Evolutionary conservation across 2,888 invertebrate genomes (phyloP).

Genomic region (Synergus itoensis): DNA sequence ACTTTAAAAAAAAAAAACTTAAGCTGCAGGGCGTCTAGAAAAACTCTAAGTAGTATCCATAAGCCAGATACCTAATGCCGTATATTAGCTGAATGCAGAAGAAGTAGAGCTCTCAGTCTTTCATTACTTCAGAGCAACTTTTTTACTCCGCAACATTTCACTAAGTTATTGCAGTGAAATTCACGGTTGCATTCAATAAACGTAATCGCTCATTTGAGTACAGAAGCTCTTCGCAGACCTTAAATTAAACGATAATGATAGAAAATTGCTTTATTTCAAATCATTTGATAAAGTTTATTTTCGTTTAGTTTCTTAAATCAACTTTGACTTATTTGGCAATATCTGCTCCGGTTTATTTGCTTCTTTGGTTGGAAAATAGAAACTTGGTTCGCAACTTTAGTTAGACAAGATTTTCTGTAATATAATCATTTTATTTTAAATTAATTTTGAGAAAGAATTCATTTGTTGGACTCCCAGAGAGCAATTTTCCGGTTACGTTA

Average conservation of each 20-base stretch:
- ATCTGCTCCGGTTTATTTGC: not conserved
- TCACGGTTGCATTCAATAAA: not conserved
- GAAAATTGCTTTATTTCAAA: not conserved
- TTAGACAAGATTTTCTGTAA: not conserved
- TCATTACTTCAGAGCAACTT: not conserved
- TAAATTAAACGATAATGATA: not conserved
- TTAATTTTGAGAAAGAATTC: not conserved
- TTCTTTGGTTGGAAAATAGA: too few relatives aligned
- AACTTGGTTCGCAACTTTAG: not conserved
- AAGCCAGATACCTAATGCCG: not conserved
- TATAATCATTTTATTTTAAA: not conserved
- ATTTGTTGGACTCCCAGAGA: not conserved
- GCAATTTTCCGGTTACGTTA: not conserved
- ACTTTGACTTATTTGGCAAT: not conserved
- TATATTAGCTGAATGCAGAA: not conserved
- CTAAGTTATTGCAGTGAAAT: not conserved
- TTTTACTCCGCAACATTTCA: slow-evolving; percentile 1
- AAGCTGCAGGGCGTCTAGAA: not conserved
- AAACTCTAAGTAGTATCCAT: not conserved
- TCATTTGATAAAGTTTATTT: not conserved
- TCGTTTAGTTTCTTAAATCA: not conserved
- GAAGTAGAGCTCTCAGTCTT: slow-evolving; percentile 17
- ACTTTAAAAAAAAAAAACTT: slow-evolving; percentile 1
- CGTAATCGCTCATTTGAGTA: not conserved
- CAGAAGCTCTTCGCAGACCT: not conserved